phyloP scores from a whole-genome alignment of 2,888 invertebrate species.

The Hedya salicella region DNA sequence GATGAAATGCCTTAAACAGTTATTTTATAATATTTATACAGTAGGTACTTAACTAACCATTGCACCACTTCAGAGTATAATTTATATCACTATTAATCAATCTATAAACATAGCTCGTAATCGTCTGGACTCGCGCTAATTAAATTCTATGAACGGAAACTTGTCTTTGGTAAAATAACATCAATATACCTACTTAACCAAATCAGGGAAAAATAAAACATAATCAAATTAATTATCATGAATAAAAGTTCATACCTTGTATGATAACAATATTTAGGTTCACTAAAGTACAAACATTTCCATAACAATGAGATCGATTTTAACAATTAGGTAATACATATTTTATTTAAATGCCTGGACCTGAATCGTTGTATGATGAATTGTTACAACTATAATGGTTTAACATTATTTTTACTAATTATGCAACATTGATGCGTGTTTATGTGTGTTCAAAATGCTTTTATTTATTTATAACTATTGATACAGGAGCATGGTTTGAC shows the following conservation, averaged over 20 bases:
- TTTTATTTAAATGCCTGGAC: slow-evolving; percentile 65
- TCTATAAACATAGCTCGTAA: slow-evolving; percentile 59
- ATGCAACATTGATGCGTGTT: slow-evolving; percentile 6
- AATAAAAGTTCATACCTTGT: slow-evolving; percentile 82
- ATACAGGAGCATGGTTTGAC: slow-evolving; percentile 52
- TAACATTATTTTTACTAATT: slow-evolving; percentile 34
- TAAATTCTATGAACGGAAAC: slow-evolving; percentile 69
- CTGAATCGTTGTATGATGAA: slow-evolving; percentile 71
- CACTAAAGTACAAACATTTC: slow-evolving; percentile 74
- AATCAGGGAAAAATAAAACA: slow-evolving; percentile 61
- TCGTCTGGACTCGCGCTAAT: slow-evolving; percentile 55
- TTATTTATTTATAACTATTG: slow-evolving; percentile 16
- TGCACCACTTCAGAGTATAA: slow-evolving; percentile 77
- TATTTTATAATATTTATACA: slow-evolving; percentile 62
- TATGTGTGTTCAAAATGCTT: neutral
- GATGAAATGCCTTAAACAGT: slow-evolving; percentile 61
- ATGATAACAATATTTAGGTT: slow-evolving; percentile 82
- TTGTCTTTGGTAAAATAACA: slow-evolving; percentile 82
- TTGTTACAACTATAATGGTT: slow-evolving; percentile 30
- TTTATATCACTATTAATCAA: slow-evolving; percentile 62
- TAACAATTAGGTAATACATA: slow-evolving; percentile 59
- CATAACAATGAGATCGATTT: slow-evolving; percentile 84
- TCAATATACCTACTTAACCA: slow-evolving; percentile 62
- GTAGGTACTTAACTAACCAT: slow-evolving; percentile 72
- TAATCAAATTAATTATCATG: slow-evolving; percentile 60